These are phyloP conservation scores for Isurus oxyrinchus DNA, from an alignment of 2,113 vertebrate species.

Conservation along the genomic window DNA sequence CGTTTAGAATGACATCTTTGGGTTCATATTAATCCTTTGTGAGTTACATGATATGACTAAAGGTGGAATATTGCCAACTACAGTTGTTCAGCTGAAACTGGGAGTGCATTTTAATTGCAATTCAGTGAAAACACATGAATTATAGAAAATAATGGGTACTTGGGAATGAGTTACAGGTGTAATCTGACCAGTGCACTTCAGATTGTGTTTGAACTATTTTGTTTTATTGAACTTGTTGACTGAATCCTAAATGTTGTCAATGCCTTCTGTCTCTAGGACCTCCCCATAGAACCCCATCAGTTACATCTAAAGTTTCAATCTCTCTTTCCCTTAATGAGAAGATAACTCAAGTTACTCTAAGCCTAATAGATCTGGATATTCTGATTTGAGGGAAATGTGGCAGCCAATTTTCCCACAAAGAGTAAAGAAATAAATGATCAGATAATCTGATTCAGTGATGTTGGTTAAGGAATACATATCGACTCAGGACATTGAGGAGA, in stretches of 20 bases:
- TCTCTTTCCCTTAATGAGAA: background rate
- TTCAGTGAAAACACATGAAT: background rate
- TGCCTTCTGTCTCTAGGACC: background rate
- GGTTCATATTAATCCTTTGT: background rate
- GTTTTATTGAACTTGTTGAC: background rate
- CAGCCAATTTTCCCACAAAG: no score
- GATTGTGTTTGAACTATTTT: background rate
- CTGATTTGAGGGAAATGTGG: background rate
- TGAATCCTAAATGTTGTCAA: background rate
- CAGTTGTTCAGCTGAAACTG: background rate
- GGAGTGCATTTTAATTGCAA: background rate
- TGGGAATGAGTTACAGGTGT: background rate
- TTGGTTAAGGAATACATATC: no score
- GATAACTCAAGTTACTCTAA: background rate
- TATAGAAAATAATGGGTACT: background rate
- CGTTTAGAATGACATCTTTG: background rate
- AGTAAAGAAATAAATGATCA: no score
- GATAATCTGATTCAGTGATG: no score
- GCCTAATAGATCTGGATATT: background rate
- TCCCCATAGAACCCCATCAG: background rate
- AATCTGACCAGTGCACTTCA: background rate
- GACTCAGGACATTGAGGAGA: no score
- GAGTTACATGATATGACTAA: background rate
- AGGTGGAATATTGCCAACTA: background rate
- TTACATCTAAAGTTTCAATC: background rate